phyloP scores from a whole-genome alignment of 2,888 invertebrate genomes.

The Eupithecia pulchellata region DNA sequence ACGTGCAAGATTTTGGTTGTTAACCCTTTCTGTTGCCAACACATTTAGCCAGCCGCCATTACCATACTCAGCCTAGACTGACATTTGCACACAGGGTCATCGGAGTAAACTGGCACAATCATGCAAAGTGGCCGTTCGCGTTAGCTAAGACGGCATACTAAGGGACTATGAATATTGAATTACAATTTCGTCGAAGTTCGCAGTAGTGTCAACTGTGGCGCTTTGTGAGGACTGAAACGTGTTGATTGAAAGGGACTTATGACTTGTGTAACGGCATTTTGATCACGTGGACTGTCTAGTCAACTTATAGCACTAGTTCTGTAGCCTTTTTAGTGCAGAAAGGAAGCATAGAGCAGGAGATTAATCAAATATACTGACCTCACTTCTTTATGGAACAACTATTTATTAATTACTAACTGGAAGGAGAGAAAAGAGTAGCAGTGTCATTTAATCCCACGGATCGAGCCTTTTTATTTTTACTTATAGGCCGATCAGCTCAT shows the following conservation, averaged over 20 bases:
- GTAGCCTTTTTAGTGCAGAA: background rate
- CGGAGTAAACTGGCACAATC: constrained; percentile 21
- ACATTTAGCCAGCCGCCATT: background rate
- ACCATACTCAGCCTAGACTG: constrained; percentile 3
- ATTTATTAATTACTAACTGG: background rate
- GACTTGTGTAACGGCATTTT: constrained; percentile 4
- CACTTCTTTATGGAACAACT: too few species aligned
- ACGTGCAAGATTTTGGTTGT: background rate
- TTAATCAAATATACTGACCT: background rate
- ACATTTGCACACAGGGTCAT: constrained; percentile 17
- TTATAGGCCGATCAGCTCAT: background rate
- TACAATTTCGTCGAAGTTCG: constrained; percentile 22
- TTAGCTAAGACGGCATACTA: constrained; percentile 20
- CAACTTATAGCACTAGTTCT: background rate
- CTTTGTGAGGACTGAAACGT: constrained; percentile 13
- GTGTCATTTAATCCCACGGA: background rate
- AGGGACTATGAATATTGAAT: constrained; percentile 33
- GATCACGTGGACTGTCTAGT: background rate
- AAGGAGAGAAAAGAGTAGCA: background rate
- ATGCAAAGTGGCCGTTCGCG: constrained; percentile 33
- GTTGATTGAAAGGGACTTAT: constrained; percentile 10
- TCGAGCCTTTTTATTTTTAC: background rate
- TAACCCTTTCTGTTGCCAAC: background rate
- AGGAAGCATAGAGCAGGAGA: background rate
- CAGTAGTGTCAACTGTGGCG: constrained; percentile 11